phyloP scores from a whole-genome alignment of 2,113 vertebrate species.

The Heloderma charlesbogerti region DNA sequence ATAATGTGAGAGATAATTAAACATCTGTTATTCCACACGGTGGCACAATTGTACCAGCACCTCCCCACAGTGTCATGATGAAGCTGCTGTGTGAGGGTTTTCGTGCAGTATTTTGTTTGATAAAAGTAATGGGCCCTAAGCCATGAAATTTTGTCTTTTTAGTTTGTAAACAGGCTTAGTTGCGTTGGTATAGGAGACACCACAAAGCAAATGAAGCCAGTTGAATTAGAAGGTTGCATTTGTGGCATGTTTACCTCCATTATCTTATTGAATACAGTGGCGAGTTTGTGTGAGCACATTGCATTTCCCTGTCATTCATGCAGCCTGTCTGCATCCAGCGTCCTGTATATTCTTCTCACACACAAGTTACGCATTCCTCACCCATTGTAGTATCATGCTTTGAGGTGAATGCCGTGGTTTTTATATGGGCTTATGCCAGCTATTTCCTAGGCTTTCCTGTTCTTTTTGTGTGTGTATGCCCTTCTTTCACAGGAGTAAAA shows the following conservation, averaged over 20 bases:
- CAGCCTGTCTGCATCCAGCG: slow-evolving; percentile 59
- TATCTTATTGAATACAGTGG: not conserved
- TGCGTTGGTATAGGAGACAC: not conserved
- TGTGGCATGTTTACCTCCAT: not conserved
- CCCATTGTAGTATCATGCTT: slow-evolving; percentile 64
- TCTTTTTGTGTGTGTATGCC: too few species aligned
- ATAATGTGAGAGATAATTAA: not conserved
- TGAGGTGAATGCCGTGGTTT: slow-evolving; percentile 37
- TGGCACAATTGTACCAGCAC: slow-evolving; percentile 1
- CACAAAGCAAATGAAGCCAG: not conserved
- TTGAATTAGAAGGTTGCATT: not conserved
- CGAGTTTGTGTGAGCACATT: not conserved
- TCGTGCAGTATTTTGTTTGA: not conserved
- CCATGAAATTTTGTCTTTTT: not conserved
- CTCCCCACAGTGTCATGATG: not conserved
- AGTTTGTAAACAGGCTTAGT: not conserved
- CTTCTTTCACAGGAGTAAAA: not conserved
- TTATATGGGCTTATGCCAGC: slow-evolving; percentile 62
- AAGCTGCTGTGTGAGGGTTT: not conserved
- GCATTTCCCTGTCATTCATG: slow-evolving; percentile 37
- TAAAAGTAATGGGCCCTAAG: not conserved
- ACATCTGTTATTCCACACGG: not conserved
- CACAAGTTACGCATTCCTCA: slow-evolving; percentile 59
- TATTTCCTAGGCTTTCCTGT: slow-evolving; percentile 51
- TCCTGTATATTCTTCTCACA: slow-evolving; percentile 51